Conservation (phyloP, 2,888 invertebrate genomes). For the Charanyca ferruginea region DNA sequence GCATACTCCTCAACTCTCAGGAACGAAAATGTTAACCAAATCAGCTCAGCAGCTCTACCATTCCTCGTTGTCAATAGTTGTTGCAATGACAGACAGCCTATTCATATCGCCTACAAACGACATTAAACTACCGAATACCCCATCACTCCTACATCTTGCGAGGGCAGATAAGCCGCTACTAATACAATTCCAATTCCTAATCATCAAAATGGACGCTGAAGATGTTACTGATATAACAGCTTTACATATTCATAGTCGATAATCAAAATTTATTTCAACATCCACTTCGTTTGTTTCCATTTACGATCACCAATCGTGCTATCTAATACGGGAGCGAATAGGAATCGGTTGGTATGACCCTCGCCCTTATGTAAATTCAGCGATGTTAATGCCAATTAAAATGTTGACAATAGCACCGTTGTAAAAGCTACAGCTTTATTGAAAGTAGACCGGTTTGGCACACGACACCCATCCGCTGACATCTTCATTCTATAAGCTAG, state of each 20-base stretch:
- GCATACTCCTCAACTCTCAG: too few relatives aligned
- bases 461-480: constrained; percentile 69
- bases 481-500: constrained; percentile 63
- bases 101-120: constrained; percentile 11
- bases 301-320: constrained; percentile 54
- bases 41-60: too few relatives aligned
- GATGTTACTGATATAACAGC: too few relatives aligned
- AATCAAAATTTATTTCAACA: constrained; percentile 42
- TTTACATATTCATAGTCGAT: constrained; percentile 56
- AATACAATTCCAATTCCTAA: constrained; percentile 46
- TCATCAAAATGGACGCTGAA: constrained; percentile 50
- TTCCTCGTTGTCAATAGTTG: too few relatives aligned
- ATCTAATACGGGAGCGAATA: constrained; percentile 65
- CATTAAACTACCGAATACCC: constrained; percentile 11
- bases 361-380: constrained; percentile 76
- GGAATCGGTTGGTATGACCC: constrained; percentile 70
- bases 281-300: constrained; percentile 41
- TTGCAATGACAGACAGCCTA: background rate
- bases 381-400: constrained; percentile 84
- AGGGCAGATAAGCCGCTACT: constrained; percentile 52
- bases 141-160: constrained; percentile 43
- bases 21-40: too few relatives aligned
- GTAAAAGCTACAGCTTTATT: constrained; percentile 78
- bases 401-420: constrained; percentile 84
- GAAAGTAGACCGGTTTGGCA: constrained; percentile 83